Evolutionary conservation across 2,888 invertebrate species (phyloP).

Genomic region (Phorcus lineatus): DNA sequence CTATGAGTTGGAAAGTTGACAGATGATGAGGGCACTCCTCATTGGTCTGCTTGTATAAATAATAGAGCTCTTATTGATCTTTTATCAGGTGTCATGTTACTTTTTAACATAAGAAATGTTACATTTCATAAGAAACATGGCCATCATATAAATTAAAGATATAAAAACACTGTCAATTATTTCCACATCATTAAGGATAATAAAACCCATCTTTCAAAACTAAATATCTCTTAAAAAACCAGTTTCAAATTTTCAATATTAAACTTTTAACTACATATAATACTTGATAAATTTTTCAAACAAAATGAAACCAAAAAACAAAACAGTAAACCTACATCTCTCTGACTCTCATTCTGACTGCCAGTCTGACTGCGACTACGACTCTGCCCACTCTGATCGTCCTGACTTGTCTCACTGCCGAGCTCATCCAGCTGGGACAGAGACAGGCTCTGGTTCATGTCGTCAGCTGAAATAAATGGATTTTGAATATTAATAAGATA

Average conservation of each 20-base stretch:
- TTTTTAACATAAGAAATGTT: too few species aligned
- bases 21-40: too few species aligned
- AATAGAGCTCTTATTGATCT: too few species aligned
- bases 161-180: too few species aligned
- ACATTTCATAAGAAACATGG: too few species aligned
- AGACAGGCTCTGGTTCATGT: conserved; percentile 56
- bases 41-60: too few species aligned
- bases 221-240: background rate
- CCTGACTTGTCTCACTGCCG: conserved; percentile 65
- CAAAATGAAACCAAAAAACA: background rate
- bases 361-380: conserved; percentile 45
- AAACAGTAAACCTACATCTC: background rate
- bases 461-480: conserved; percentile 40
- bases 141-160: too few species aligned
- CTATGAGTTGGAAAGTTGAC: too few species aligned
- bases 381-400: conserved; percentile 43
- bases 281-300: too few species aligned
- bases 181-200: too few species aligned
- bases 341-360: conserved; percentile 31
- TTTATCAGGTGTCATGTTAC: too few species aligned
- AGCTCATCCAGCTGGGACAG: conserved; percentile 45
- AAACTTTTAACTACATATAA: background rate
- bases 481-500: too few species aligned
- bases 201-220: background rate
- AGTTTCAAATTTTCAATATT: background rate